These are phyloP conservation scores for Emydocephalus ijimae DNA, from an alignment of 2,113 vertebrate genomes.

Conservation along the genomic window DNA sequence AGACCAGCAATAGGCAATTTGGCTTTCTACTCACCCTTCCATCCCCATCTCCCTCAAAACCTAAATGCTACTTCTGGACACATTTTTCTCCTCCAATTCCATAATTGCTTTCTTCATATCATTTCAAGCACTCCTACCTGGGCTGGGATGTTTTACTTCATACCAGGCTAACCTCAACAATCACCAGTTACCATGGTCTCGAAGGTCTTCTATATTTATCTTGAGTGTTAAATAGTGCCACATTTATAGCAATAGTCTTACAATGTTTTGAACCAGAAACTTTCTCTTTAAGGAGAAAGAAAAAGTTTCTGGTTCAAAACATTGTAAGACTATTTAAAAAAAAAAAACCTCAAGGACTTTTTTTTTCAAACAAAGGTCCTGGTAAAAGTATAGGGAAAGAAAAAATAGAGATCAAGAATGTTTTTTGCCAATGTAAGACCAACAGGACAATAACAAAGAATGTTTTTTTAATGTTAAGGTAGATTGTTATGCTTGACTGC, in stretches of 20 bases:
- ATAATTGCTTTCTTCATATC: neutral
- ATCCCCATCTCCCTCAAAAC: neutral
- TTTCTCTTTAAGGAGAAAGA: neutral
- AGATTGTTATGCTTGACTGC: neutral
- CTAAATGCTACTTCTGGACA: neutral
- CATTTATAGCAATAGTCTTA: neutral
- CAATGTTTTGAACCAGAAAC: no score
- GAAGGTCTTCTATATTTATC: neutral
- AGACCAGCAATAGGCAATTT: neutral
- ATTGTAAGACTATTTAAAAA: neutral
- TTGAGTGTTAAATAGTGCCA: neutral
- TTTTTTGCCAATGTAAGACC: neutral
- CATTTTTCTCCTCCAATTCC: neutral
- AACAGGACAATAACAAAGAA: neutral
- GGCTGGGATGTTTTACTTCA: neutral
- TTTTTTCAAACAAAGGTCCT: neutral
- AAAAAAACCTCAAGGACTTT: neutral
- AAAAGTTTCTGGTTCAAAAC: neutral
- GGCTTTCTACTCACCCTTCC: neutral
- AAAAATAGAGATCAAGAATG: neutral
- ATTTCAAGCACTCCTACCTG: neutral
- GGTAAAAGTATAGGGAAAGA: neutral
- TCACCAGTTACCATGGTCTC: neutral
- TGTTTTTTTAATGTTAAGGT: neutral
- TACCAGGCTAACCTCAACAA: neutral